phyloP scores from a whole-genome alignment of 2,113 vertebrate species.

The Channa argus region DNA sequence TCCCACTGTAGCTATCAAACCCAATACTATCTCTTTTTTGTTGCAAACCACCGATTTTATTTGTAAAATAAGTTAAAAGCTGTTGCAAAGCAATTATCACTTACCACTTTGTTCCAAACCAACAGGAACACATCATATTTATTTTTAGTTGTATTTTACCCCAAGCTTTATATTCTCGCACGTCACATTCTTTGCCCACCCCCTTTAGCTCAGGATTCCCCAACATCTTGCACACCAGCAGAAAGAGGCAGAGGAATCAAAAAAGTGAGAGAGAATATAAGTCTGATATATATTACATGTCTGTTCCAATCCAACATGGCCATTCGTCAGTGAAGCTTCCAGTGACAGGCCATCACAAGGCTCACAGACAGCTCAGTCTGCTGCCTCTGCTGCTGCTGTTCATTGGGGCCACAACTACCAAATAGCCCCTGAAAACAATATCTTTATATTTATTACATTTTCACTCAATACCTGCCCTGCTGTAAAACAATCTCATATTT shows the following conservation, averaged over 20 bases:
- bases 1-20: background rate
- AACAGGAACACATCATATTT: conserved; percentile 13
- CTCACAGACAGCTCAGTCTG: conserved; percentile 72
- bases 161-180: conserved; percentile 40
- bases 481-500: conserved; percentile 84
- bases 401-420: conserved; percentile 71
- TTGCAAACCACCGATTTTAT: background rate
- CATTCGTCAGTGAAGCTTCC: conserved; percentile 80
- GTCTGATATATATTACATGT: conserved; percentile 86
- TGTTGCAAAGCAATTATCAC: no score
- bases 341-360: conserved; percentile 85
- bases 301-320: conserved; percentile 83
- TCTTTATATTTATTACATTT: conserved; percentile 83
- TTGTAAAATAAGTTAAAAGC: no score
- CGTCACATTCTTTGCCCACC: conserved; percentile 24
- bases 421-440: conserved; percentile 84
- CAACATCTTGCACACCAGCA: conserved; percentile 28
- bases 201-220: conserved; percentile 42
- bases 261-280: conserved; percentile 70
- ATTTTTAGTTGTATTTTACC: conserved; percentile 22
- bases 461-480: conserved; percentile 78
- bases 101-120: background rate
- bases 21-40: background rate
- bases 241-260: conserved; percentile 40
- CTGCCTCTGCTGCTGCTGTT: conserved; percentile 58